Evolutionary conservation across 2,888 invertebrate species (phyloP), one percentile per base, ranked within the genome.

Genomic region (Euphydryas editha): DNA sequence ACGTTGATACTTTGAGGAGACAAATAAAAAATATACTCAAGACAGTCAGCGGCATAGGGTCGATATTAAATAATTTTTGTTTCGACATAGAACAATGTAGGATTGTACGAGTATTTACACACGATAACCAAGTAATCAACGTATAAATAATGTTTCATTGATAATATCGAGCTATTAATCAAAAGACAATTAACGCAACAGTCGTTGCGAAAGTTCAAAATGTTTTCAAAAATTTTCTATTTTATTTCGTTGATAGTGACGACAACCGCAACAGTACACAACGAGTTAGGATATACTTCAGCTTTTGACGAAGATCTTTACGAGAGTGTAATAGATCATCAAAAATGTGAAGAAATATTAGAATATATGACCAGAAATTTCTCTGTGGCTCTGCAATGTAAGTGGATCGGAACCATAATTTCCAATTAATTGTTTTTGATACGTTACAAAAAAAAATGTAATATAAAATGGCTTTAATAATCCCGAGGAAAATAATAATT

Each of bases 291-390:
- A 30, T 39, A 54, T 30, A 58, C 59, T n/a, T 65, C 60, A 76
- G 81, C 75, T 0, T 85, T 81, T 68, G 81, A 86, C 20, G 58
- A 77, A 42, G 76, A 81, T 10, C 69, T 86, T 30, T 84, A 85
- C 57, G 72, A 81, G 24, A 76, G 73, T 73, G 84, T 81, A 6
- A 64, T 86, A n/a, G 75, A 86, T 70, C 51, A 77, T 0, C 74
- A 66, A 1, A 60, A 76, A 63, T 86, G 86, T 72, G 49, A 75
- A 10, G 54, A 65, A 1, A 85, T 85, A 65, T 55, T 85, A 59
- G 6, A 20, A 18, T 20, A 13, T 20, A 20, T 47, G 47, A 11
- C 11, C 5, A 47, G 20, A 20, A 47, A 47, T 11, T 20, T 20
- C 4, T 20, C 2, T 5, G 13, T 47, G 1, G 13, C 20, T 5